Evolutionary conservation across 2,113 vertebrate genomes (phyloP).

Genomic region (Dolichallabes microphthalmus): DNA sequence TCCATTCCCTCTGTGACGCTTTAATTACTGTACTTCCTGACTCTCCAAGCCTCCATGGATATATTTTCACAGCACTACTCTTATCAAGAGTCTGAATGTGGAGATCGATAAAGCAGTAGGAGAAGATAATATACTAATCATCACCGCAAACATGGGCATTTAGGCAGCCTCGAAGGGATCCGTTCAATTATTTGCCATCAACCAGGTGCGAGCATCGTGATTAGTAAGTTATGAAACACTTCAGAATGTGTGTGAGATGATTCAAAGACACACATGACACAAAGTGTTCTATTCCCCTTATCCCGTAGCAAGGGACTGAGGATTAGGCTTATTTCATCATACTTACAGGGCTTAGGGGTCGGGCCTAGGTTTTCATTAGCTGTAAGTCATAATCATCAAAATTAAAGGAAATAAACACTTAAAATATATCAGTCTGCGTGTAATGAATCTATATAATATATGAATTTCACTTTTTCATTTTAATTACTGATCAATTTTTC

Average conservation of each 20-base stretch:
- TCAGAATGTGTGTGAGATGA: background rate
- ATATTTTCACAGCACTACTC: background rate
- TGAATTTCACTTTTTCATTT: too few species aligned
- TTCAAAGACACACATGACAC: too few species aligned
- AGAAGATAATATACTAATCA: conserved; percentile 17
- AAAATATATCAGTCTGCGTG: too few species aligned
- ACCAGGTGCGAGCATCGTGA: background rate
- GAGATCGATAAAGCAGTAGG: conserved; percentile 1
- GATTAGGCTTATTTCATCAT: too few species aligned
- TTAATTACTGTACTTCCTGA: conserved; percentile 3
- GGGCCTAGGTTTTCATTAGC: too few species aligned
- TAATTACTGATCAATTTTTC: too few species aligned
- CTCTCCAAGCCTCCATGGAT: background rate
- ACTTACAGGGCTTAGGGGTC: too few species aligned
- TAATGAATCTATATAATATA: too few species aligned
- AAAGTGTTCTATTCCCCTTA: background rate
- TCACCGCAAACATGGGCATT: background rate
- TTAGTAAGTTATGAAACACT: background rate
- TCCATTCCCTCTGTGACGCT: background rate
- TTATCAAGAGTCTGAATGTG: background rate
- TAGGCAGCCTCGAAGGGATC: background rate
- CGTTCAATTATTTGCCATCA: background rate
- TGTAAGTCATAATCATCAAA: too few species aligned
- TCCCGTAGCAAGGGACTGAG: background rate
- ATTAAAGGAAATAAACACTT: too few species aligned